These are phyloP conservation scores for Paracanthobrama guichenoti DNA, from an alignment of 2,113 vertebrate species.

Conservation along the genomic window DNA sequence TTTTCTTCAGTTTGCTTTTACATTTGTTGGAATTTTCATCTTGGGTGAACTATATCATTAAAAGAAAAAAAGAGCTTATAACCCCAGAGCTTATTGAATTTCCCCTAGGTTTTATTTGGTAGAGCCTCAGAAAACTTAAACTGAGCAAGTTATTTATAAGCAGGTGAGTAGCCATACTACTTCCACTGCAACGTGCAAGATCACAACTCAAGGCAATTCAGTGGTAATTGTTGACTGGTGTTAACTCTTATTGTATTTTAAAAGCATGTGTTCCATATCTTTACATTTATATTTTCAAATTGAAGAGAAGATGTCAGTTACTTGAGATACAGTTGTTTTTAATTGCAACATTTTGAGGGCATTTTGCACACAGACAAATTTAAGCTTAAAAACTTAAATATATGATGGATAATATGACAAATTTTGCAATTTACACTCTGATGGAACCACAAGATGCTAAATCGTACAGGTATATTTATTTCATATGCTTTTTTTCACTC, in stretches of 20 bases:
- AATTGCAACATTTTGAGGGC: neutral
- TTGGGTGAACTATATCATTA: neutral
- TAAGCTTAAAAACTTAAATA: neutral
- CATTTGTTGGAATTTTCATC: no score
- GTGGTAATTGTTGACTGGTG: neutral
- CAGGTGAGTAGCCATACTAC: neutral
- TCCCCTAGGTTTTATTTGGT: neutral
- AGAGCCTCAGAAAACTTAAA: neutral
- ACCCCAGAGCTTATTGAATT: neutral
- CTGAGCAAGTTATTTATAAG: neutral
- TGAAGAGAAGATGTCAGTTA: neutral
- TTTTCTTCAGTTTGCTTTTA: neutral
- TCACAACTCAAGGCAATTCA: neutral
- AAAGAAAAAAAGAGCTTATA: neutral
- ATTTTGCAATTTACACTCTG: constrained; percentile 8
- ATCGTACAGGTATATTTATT: constrained; percentile 3
- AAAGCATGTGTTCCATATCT: neutral
- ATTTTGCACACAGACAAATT: neutral
- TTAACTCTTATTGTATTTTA: neutral
- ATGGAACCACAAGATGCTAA: constrained; percentile 17
- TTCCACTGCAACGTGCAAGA: neutral
- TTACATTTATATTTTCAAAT: neutral
- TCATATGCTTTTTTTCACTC: constrained; percentile 12
- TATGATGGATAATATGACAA: constrained; percentile 4
- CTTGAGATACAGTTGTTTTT: neutral